These are phyloP conservation scores for Pangasianodon hypophthalmus DNA, from an alignment of 2,113 vertebrate species.

Conservation along the genomic window DNA sequence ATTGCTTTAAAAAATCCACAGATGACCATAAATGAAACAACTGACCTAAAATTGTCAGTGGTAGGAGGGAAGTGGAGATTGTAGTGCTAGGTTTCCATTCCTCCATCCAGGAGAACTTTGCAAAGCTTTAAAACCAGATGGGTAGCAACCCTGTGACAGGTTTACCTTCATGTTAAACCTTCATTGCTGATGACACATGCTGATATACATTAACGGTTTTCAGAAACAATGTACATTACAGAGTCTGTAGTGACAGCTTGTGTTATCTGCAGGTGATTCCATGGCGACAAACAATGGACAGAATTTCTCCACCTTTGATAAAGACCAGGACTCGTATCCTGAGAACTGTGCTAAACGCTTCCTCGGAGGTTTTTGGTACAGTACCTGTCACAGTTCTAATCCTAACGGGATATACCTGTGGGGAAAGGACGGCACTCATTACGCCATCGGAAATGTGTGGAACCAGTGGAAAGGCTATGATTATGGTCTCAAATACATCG, in stretches of 20 bases:
- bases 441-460: conserved; percentile 49
- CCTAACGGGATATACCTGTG: conserved; percentile 68
- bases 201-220: background rate
- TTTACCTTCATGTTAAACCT: background rate
- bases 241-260: background rate
- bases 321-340: conserved; percentile 64
- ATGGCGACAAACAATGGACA: conserved; percentile 67
- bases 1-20: too few species aligned
- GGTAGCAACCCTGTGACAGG: background rate
- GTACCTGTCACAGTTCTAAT: conserved; percentile 69
- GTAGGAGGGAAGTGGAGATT: background rate
- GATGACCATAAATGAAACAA: too few species aligned
- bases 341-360: conserved; percentile 66
- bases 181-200: background rate
- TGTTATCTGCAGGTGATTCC: conserved; percentile 69
- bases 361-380: conserved; percentile 79
- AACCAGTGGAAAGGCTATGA: conserved; percentile 7
- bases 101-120: background rate
- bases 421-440: conserved; percentile 39
- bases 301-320: conserved; percentile 82
- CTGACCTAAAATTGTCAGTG: background rate
- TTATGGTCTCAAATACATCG: conserved; percentile 54
- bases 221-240: background rate
- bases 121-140: background rate
- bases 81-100: background rate